Percentiles rank a stretch among this genome's conserved stretches.
phyloP scores from a whole-genome alignment of 2,888 invertebrate genomes.

The Nesidiocoris tenuis region DNA sequence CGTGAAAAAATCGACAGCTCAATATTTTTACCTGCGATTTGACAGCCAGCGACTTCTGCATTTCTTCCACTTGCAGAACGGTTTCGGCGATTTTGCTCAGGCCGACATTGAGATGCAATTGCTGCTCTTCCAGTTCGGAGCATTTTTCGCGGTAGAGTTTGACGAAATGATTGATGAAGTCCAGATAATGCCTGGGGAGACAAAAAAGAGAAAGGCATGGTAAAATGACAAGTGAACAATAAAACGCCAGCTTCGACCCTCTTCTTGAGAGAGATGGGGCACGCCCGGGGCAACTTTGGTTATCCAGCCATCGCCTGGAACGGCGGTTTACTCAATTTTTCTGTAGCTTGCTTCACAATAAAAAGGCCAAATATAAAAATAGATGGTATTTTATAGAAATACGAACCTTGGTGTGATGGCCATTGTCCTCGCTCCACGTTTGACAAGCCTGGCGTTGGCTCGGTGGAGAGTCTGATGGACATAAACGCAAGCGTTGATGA shows the following conservation, averaged over 20 bases:
- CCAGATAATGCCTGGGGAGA: slow-evolving; percentile 79
- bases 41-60: slow-evolving; percentile 97
- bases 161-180: slow-evolving; percentile 99
- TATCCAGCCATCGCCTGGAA: too few species aligned
- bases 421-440: slow-evolving; percentile 92
- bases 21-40: slow-evolving; percentile 82
- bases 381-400: too few species aligned
- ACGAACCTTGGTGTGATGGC: slow-evolving; percentile 85
- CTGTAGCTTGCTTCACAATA: too few species aligned
- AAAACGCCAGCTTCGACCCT: too few species aligned
- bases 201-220: slow-evolving; percentile 9
- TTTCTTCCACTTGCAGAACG: slow-evolving; percentile 98
- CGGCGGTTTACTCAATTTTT: too few species aligned
- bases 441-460: slow-evolving; percentile 86
- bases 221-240: not conserved
- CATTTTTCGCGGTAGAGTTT: slow-evolving; percentile 97
- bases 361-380: too few species aligned
- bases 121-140: slow-evolving; percentile 97
- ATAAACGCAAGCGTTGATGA: slow-evolving; percentile 98
- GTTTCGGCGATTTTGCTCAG: slow-evolving; percentile 98
- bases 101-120: slow-evolving; percentile 97
- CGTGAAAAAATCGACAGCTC: too few species aligned
- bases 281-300: too few species aligned
- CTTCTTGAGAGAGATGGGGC: not conserved
- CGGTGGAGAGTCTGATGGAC: slow-evolving; percentile 96